phyloP scores from a whole-genome alignment of 2,797 vertebrate species.

The Peromyscus nudipes region DNA sequence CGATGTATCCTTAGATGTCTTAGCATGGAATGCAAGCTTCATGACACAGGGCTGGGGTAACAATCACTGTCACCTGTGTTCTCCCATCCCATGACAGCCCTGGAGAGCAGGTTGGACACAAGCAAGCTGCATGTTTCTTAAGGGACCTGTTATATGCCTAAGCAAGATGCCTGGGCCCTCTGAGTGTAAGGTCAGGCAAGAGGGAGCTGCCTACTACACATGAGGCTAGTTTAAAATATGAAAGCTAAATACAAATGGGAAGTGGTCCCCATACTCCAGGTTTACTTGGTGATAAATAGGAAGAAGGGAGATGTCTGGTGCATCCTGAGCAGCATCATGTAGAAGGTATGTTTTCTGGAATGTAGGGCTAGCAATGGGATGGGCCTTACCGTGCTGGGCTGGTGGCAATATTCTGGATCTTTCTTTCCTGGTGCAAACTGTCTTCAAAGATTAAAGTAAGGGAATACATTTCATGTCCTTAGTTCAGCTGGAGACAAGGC shows the following conservation, averaged over 20 bases:
- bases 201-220: neutral
- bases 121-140: neutral
- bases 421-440: conserved; percentile 5
- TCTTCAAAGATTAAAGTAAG: conserved; percentile 1
- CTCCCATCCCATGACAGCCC: neutral
- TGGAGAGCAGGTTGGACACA: neutral
- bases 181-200: neutral
- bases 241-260: neutral
- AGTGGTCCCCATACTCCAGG: neutral
- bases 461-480: neutral
- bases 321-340: conserved; percentile 42
- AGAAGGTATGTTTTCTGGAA: conserved; percentile 37
- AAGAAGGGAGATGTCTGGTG: neutral
- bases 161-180: neutral
- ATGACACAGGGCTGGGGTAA: neutral
- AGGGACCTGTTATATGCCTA: neutral
- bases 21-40: conserved; percentile 2
- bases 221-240: neutral
- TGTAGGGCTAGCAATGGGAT: neutral
- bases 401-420: neutral
- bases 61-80: neutral
- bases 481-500: neutral
- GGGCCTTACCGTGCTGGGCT: neutral
- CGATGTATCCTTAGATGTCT: neutral
- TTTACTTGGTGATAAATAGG: neutral